Conservation (phyloP, 2,888 invertebrate genomes). For the Dysmachus trigonus region DNA sequence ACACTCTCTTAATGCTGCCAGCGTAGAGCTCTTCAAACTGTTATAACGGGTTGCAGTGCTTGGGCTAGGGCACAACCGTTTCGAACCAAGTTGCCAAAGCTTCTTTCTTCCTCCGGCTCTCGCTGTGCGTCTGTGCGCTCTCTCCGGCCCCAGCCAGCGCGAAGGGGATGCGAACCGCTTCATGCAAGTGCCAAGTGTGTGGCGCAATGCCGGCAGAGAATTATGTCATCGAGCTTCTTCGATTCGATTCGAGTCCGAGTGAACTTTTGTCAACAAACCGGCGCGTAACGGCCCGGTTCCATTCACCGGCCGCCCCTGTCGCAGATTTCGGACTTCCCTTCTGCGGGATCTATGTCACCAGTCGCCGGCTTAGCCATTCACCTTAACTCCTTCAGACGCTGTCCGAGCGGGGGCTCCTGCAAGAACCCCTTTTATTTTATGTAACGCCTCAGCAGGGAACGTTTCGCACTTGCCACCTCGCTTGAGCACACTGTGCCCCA, state of each 20-base stretch:
- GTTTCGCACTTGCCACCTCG: background rate
- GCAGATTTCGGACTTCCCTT: background rate
- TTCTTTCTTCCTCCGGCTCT: background rate
- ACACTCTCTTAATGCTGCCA: background rate
- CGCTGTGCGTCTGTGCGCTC: background rate
- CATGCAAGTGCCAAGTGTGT: background rate
- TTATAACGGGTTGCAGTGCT: background rate
- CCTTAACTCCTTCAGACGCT: background rate
- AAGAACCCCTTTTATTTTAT: background rate
- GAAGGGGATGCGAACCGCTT: background rate
- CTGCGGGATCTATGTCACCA: background rate
- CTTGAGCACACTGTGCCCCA: background rate
- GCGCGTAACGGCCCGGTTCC: background rate
- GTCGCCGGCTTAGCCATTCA: background rate
- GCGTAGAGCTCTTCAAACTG: background rate
- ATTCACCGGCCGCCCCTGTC: background rate
- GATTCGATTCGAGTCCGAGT: too few species aligned
- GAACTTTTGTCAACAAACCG: background rate
- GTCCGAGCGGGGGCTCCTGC: background rate
- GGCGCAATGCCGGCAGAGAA: slow-evolving; percentile 23
- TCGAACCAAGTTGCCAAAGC: background rate
- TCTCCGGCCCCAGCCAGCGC: background rate
- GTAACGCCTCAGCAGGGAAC: background rate
- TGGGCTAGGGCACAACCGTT: background rate
- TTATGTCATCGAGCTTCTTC: background rate